These are phyloP conservation scores for Morelia viridis DNA, from an alignment of 2,797 vertebrate species.

Conservation along the genomic window DNA sequence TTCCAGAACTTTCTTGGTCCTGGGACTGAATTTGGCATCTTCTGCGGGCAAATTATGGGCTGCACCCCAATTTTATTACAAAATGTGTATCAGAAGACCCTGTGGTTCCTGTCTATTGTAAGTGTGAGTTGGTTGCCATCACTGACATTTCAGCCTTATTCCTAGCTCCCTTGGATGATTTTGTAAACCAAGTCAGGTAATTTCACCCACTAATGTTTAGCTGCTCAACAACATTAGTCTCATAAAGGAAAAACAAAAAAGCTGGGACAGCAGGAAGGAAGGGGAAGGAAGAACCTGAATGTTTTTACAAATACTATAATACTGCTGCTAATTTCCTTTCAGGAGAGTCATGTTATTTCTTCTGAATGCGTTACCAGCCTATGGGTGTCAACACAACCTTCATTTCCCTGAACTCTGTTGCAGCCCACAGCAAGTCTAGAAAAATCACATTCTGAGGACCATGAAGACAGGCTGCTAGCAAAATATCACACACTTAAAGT, in stretches of 20 bases:
- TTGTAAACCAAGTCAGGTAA: slow-evolving; percentile 61
- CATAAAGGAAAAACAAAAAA: slow-evolving; percentile 34
- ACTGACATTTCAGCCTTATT: slow-evolving; percentile 60
- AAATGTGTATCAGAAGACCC: slow-evolving; percentile 40
- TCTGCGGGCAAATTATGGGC: neutral
- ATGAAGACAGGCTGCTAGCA: slow-evolving; percentile 65
- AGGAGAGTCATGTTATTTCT: slow-evolving; percentile 70
- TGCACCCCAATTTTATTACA: neutral
- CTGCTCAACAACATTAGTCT: slow-evolving; percentile 62
- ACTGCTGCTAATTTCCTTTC: slow-evolving; percentile 67
- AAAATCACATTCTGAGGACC: slow-evolving; percentile 67
- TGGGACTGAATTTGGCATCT: neutral
- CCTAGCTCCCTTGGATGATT: slow-evolving; percentile 60
- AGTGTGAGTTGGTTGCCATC: slow-evolving; percentile 30
- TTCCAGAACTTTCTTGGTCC: neutral
- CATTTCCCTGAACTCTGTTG: slow-evolving; percentile 73
- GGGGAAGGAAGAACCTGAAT: slow-evolving; percentile 48
- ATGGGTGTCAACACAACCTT: slow-evolving; percentile 71
- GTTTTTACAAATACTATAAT: slow-evolving; percentile 61
- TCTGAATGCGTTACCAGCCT: slow-evolving; percentile 72
- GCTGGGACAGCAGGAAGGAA: neutral
- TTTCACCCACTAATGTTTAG: slow-evolving; percentile 67
- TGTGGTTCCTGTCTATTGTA: slow-evolving; percentile 42
- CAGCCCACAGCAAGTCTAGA: slow-evolving; percentile 65
- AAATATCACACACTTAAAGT: slow-evolving; percentile 59